Evolutionary conservation across 1,140 invertebrate species (phyloP).

Genomic region (Eulimnadia texana): DNA sequence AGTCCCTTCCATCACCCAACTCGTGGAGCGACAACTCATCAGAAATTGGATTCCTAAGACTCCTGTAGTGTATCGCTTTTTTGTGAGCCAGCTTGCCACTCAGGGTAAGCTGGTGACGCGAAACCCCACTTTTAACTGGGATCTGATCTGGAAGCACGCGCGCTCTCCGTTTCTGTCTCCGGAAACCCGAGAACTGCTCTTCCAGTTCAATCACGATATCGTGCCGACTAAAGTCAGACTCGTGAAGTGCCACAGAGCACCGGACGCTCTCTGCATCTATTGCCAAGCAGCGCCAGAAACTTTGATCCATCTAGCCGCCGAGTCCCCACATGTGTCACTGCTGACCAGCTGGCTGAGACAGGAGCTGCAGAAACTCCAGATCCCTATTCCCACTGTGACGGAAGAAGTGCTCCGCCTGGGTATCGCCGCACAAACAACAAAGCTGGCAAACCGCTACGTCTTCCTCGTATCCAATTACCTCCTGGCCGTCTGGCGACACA

Average conservation of each 20-base stretch:
- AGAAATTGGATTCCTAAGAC: neutral
- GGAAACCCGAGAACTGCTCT: neutral
- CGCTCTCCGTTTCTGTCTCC: neutral
- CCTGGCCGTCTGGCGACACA: neutral
- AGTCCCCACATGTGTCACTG: neutral
- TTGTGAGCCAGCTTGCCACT: neutral
- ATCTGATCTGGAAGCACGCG: neutral
- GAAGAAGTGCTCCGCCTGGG: neutral
- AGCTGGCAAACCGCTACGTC: neutral
- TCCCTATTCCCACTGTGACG: neutral
- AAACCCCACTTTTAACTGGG: neutral
- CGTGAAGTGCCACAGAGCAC: neutral
- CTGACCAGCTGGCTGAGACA: neutral
- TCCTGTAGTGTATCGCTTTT: neutral
- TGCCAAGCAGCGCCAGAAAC: neutral
- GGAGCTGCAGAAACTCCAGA: neutral
- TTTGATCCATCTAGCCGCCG: neutral
- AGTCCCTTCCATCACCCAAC: neutral
- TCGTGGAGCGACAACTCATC: neutral
- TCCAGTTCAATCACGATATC: neutral
- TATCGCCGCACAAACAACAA: neutral
- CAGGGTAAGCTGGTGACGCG: neutral
- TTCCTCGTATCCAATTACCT: neutral
- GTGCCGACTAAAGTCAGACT: neutral
- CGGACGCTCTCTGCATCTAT: neutral